These are phyloP conservation scores for Dendrocincla fuliginosa DNA, from an alignment of 2,797 vertebrate species.

Conservation along the genomic window DNA sequence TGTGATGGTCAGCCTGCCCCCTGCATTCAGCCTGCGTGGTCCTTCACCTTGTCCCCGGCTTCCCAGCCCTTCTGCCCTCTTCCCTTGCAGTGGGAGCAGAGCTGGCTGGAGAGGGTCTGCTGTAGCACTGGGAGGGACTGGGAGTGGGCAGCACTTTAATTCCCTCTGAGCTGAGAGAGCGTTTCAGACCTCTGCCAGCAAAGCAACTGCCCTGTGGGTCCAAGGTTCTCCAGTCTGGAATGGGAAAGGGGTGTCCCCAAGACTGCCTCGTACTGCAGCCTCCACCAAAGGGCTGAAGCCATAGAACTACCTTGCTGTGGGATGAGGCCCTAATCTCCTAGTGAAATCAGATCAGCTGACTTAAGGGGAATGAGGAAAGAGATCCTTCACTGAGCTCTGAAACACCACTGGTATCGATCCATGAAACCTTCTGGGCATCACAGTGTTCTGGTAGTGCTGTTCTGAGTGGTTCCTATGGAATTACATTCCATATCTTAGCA, in stretches of 20 bases:
- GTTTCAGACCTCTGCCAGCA: background rate
- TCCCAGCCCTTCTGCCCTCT: background rate
- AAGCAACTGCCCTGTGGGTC: rapidly evolving
- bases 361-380: background rate
- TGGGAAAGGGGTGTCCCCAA: background rate
- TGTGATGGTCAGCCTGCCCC: background rate
- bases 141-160: background rate
- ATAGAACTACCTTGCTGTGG: background rate
- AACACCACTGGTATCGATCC: rapidly evolving
- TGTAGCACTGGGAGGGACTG: background rate
- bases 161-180: background rate
- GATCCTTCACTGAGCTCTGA: background rate
- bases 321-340: background rate
- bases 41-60: background rate
- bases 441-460: background rate
- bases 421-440: rapidly evolving
- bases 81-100: background rate
- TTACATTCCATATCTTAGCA: background rate
- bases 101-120: background rate
- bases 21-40: background rate
- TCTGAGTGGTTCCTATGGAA: background rate
- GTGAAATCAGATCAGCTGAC: background rate
- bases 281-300: background rate
- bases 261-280: background rate
- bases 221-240: background rate